Evolutionary conservation across 2,113 vertebrate species (phyloP).

Genomic region (Melanerpes aurifrons): DNA sequence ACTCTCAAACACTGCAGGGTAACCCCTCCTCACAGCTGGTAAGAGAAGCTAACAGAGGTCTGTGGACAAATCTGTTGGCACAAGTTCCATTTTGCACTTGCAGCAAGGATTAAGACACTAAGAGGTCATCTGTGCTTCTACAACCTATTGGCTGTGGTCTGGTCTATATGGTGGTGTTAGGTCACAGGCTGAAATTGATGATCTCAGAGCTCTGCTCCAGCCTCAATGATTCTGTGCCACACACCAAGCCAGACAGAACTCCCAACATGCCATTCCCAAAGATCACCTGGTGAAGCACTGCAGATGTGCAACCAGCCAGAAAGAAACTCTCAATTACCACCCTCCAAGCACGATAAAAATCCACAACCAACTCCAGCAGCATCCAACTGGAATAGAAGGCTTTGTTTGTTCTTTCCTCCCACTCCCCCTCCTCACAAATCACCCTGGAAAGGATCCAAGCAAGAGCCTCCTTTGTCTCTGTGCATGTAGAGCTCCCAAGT

Average conservation of each 20-base stretch:
- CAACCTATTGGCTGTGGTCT: no score
- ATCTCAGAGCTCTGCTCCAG: no score
- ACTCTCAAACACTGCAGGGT: rapidly evolving
- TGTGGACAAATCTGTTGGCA: not conserved
- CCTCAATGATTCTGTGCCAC: no score
- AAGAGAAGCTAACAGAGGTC: not conserved
- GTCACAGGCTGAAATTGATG: no score
- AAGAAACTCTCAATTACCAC: not conserved
- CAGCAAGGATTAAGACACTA: no score
- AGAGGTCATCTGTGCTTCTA: no score
- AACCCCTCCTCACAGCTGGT: not conserved
- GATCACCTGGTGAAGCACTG: not conserved
- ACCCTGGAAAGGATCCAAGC: slow-evolving; percentile 44
- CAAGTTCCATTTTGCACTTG: not conserved
- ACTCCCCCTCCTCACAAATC: not conserved
- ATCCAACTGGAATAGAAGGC: not conserved
- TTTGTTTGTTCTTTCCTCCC: not conserved
- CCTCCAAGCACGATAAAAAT: not conserved
- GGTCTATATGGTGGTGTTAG: no score
- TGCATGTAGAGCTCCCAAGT: slow-evolving; percentile 41
- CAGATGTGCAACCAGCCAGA: not conserved
- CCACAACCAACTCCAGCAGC: not conserved
- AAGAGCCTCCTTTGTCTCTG: slow-evolving; percentile 31
- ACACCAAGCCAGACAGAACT: not conserved
- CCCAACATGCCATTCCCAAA: not conserved